These are phyloP conservation scores for Ectemnius continuus DNA, from an alignment of 2,888 invertebrate genomes.

Conservation along the genomic window DNA sequence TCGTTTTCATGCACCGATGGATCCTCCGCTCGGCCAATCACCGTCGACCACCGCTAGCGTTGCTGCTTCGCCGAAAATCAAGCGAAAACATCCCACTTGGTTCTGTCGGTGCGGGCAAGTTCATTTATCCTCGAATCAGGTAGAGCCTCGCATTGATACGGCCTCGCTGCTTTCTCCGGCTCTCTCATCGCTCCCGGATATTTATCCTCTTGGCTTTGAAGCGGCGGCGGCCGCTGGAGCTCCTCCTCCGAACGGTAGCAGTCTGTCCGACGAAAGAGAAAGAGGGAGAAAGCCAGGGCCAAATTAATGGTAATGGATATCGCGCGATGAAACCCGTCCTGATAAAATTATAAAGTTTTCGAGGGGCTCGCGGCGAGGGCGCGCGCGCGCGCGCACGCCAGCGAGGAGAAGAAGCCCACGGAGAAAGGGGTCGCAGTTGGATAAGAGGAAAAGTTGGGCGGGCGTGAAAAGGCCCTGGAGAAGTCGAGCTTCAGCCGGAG, in stretches of 20 bases:
- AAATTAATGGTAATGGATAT: constrained; percentile 68
- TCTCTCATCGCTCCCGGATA: constrained; percentile 32
- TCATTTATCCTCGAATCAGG: no score
- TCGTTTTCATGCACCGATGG: no score
- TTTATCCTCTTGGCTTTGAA: constrained; percentile 39
- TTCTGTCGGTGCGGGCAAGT: no score
- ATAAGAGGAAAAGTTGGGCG: constrained; percentile 52
- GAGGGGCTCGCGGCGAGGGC: constrained; percentile 4
- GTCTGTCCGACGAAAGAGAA: constrained; percentile 17
- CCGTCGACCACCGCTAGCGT: no score
- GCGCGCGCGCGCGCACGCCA: no score
- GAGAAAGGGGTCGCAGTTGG: constrained; percentile 28
- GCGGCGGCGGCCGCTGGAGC: no score
- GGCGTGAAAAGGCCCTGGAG: constrained; percentile 53
- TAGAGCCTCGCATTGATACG: no score
- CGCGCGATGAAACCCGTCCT: constrained; percentile 56
- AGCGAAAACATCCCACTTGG: no score
- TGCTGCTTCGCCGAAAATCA: no score
- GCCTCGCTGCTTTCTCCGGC: no score
- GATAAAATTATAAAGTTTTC: constrained; percentile 70
- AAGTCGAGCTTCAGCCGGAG: constrained; percentile 43
- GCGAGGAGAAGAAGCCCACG: no score
- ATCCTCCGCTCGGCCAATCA: no score
- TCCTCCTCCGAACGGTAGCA: background rate
- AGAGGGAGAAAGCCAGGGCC: constrained; percentile 42